Evolutionary conservation across 2,888 invertebrate genomes (phyloP), one percentile per base, ranked within the genome.

Genomic region (Rutpela maculata): DNA sequence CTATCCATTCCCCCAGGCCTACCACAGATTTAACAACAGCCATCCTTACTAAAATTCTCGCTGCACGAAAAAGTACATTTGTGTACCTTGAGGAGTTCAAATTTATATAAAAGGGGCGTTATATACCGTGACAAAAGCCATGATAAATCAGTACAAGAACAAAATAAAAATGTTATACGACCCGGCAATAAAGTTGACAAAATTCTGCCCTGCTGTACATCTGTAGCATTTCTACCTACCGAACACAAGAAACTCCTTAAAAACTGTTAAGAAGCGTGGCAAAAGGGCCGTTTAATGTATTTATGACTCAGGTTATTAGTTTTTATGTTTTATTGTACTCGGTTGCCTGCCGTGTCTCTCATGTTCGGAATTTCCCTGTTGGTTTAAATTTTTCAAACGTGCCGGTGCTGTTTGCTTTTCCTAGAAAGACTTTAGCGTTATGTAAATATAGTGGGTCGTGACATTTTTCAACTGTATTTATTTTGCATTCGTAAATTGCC

Each of bases 101-200:
- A 78, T 70, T 67, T 72, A 71, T 70, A 70, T 72, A 66, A 80
- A 80, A 76, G 75, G 76, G 76, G 77, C 79, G 76, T 80, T 79
- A 76, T 75, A 38, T 31, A 76, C 81, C 79, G 75, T 76, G 78
- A 78, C 81, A 78, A 81, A 81, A 78, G 80, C 38, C 17, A 80
- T 76, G 80, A 81, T 81, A 81, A 81, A 81, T 81, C 80, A 77
- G 69, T 71, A 75, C 59, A 74, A 75, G 77, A 78, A 78, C 78
- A 77, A 77, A 78, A 78, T 80, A 78, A 80, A 75, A 78, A 81
- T 74, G 74, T 76, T 78, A 76, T 77, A 78, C 77, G 71, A 74
- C 74, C 72, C 18, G 57, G 75, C 77, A 81, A 80, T 80, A 80
- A 81, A 81, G 77, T 78, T 78, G 76, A 74, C 79, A 76, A 79